Conservation (phyloP, 2,888 invertebrate genomes). For the Pristionchus maxplancki region DNA sequence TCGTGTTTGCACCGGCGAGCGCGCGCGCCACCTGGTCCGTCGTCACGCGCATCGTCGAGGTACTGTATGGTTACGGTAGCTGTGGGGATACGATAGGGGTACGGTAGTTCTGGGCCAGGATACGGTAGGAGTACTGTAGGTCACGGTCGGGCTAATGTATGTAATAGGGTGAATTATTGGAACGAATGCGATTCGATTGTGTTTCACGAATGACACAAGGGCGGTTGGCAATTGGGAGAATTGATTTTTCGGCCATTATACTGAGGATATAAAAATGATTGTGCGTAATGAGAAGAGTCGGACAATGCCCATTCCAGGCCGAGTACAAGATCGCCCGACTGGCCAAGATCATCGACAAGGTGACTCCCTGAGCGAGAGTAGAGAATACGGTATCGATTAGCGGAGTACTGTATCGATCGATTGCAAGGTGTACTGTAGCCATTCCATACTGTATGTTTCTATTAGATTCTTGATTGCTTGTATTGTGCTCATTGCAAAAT, state of each 20-base stretch:
- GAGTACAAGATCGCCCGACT: conserved; percentile 4
- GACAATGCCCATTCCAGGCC: neutral
- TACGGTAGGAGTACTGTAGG: no score
- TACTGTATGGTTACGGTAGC: neutral
- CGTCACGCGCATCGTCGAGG: neutral
- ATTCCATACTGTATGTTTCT: neutral
- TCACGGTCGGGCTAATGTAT: no score
- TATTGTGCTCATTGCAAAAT: neutral
- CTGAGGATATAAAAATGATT: no score
- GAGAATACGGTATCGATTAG: conserved; percentile 17
- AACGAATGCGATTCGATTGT: no score
- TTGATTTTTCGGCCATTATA: no score
- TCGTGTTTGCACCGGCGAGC: neutral
- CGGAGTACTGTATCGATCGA: neutral
- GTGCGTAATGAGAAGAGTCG: no score
- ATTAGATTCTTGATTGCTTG: neutral
- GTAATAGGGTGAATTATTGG: no score
- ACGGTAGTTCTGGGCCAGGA: neutral
- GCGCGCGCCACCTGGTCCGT: conserved; percentile 40
- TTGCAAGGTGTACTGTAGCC: neutral
- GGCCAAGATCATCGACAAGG: conserved; percentile 27
- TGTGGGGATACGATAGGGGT: neutral
- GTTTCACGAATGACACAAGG: no score
- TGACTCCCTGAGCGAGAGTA: neutral
- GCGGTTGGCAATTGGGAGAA: no score